These are phyloP conservation scores for Scatophagus argus DNA, from an alignment of 2,113 vertebrate species.

Conservation along the genomic window DNA sequence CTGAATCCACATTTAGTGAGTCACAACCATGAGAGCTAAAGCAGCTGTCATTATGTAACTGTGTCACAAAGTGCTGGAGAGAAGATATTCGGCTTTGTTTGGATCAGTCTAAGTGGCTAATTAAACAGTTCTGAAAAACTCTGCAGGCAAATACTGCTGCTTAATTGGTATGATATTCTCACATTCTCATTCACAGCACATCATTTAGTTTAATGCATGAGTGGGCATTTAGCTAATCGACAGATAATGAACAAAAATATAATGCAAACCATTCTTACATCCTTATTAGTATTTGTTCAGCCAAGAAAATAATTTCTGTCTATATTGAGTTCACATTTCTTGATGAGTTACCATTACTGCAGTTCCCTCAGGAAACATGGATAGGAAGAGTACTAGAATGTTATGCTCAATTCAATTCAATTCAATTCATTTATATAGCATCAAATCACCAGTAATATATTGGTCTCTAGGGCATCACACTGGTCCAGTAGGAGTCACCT, in stretches of 20 bases:
- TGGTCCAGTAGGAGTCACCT: no score
- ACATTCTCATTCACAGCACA: constrained; percentile 7
- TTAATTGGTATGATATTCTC: constrained; percentile 27
- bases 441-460: no score
- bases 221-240: constrained; percentile 11
- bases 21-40: neutral
- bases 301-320: no score
- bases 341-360: no score
- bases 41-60: neutral
- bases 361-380: no score
- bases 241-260: neutral
- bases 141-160: neutral
- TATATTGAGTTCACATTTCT: no score
- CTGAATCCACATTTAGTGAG: no score
- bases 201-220: constrained; percentile 19
- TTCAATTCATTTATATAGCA: no score
- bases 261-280: neutral
- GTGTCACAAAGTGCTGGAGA: neutral
- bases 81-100: constrained; percentile 6
- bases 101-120: neutral
- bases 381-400: no score
- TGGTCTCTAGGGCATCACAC: no score
- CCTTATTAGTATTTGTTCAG: no score
- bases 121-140: neutral
- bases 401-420: no score